Base-by-base conservation (phyloP, 2,113 vertebrate genomes). In the Lepus europaeus region DNA sequence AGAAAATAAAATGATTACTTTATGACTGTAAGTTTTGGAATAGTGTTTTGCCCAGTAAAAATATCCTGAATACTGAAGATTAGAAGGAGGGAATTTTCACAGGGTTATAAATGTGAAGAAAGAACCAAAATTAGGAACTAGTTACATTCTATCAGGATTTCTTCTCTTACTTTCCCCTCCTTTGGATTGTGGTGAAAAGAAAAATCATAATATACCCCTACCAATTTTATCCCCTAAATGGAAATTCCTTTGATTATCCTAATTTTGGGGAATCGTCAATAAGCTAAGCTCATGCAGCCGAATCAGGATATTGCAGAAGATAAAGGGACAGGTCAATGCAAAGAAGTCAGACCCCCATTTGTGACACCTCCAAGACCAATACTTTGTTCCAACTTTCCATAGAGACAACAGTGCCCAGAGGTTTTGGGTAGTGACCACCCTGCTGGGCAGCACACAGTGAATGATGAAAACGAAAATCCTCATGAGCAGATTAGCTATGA, bases 1-100 rank as follows among this genome's bases (percentile, higher is more conserved):
- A 72, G 11, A 82, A 95, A 90, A 72, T 59, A 72, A 84, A 69
- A 77, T 63, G 45, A 4, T 23, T 76, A 85, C 39, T 81, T 69
- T 73, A 93, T 91, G 6, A 8, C 16, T 72, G 8, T 56, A 29
- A 0, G 6, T 68, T 91, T 78, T 68, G 45, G 10, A 93, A 10
- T 39, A 76, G 1, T 63, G 93, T 80, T 12, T 63, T 79, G 76
- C 14, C 10, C 2, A 66, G 45, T 22, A 51, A 84, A 66, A 29
- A 89, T 31, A 85, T 1, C 2, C 33, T 29, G 2, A 59, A 81
- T 9, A 90, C 16, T 61, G 88, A 9, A 91, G 11, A 93, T 53
- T 56, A 45, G n/a, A 92, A 86, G 17, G 78, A 68, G 27, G 14
- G 51, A 39, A 70, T 77, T 80, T 51, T 94, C 39, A 93, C 29